Evolutionary conservation across 1,140 invertebrate genomes (phyloP).

Genomic region (Trichoplusia ni): DNA sequence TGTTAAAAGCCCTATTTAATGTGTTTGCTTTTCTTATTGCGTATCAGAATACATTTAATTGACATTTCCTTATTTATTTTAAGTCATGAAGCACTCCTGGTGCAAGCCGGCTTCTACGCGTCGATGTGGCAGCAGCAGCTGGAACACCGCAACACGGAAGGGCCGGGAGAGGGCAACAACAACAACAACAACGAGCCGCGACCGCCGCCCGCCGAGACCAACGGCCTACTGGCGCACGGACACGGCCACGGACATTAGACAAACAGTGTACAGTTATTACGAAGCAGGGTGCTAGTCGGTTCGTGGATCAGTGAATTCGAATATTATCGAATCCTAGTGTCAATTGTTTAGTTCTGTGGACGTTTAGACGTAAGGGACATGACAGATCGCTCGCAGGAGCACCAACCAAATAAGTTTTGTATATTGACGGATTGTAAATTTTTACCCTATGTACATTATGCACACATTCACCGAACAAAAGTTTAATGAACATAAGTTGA

Average conservation of each 20-base stretch:
- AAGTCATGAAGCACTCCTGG: constrained; percentile 91
- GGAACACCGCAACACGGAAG: constrained; percentile 77
- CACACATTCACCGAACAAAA: constrained; percentile 17
- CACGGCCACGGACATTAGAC: constrained; percentile 52
- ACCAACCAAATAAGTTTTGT: constrained; percentile 26
- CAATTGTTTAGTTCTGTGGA: constrained; percentile 11
- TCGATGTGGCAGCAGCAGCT: constrained; percentile 95
- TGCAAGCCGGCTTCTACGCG: constrained; percentile 86
- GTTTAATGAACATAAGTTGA: constrained; percentile 42
- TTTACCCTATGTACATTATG: constrained; percentile 13
- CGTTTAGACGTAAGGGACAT: constrained; percentile 25
- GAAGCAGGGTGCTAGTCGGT: constrained; percentile 35
- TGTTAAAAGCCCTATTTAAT: too few relatives aligned
- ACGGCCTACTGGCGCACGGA: constrained; percentile 44
- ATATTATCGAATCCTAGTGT: constrained; percentile 15
- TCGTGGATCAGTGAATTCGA: constrained; percentile 31
- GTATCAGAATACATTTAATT: too few relatives aligned
- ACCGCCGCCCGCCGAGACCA: constrained; percentile 34
- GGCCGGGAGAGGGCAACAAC: constrained; percentile 47
- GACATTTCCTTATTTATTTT: constrained; percentile 33
- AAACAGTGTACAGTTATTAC: not conserved
- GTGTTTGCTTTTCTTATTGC: too few relatives aligned
- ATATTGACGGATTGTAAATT: constrained; percentile 6
- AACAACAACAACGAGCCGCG: constrained; percentile 28
- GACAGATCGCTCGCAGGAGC: constrained; percentile 36